Conservation (phyloP, 2,888 invertebrate species). For the Dimorphilus gyrociliatus region DNA sequence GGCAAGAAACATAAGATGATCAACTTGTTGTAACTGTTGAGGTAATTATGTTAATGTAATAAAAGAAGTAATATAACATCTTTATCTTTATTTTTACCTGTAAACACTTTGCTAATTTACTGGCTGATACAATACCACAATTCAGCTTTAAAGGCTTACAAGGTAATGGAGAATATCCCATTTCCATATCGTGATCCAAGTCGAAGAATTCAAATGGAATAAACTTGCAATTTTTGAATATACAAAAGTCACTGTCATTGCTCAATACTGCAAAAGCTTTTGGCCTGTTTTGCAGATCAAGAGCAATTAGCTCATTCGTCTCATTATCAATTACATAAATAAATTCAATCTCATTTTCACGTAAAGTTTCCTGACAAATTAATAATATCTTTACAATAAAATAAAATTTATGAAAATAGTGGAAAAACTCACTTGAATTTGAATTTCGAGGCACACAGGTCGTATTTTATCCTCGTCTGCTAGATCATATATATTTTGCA, state of each 20-base stretch:
- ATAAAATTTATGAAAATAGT: too few relatives aligned
- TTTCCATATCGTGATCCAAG: too few relatives aligned
- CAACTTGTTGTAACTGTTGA: too few relatives aligned
- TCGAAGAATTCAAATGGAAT: too few relatives aligned
- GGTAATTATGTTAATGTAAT: too few relatives aligned
- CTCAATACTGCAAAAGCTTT: constrained; percentile 25
- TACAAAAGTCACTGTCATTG: constrained; percentile 31
- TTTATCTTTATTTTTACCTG: constrained; percentile 13
- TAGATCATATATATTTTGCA: too few relatives aligned
- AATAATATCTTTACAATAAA: too few relatives aligned
- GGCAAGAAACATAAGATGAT: too few relatives aligned
- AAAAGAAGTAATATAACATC: too few relatives aligned
- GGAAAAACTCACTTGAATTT: too few relatives aligned
- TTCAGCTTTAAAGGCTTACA: constrained; percentile 17
- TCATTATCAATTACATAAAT: constrained; percentile 18
- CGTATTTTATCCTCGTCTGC: too few relatives aligned
- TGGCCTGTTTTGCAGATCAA: constrained; percentile 16
- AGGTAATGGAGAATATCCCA: constrained; percentile 14
- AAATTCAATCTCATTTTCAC: constrained; percentile 20
- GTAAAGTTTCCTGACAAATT: constrained; percentile 16
- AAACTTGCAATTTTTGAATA: constrained; percentile 18
- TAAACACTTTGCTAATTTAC: constrained; percentile 15
- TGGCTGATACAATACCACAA: constrained; percentile 17
- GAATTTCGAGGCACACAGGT: too few relatives aligned
- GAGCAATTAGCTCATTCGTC: constrained; percentile 23